A percentile compares a stretch with the other conserved stretches of the same genome.
Evolutionary conservation across 2,888 invertebrate species (phyloP).

Genomic region (Nomada ferruginata): DNA sequence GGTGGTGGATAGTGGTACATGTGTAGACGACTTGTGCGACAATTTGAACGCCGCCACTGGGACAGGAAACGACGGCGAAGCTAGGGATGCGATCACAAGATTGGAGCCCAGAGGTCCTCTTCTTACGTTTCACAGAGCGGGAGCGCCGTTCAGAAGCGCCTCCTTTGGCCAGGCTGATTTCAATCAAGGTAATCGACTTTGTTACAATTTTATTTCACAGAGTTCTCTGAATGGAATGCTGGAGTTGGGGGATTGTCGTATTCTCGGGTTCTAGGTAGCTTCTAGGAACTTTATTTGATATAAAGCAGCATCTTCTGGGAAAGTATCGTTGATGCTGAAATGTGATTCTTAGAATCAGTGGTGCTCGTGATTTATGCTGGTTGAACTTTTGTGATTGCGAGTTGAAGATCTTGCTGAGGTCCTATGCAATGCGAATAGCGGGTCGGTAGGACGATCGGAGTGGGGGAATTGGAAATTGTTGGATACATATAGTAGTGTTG

Average conservation of each 20-base stretch:
- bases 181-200: constrained; percentile 77
- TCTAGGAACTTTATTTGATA: not conserved
- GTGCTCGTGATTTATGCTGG: too few species aligned
- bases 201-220: not conserved
- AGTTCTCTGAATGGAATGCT: not conserved
- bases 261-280: not conserved
- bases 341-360: not conserved
- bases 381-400: too few species aligned
- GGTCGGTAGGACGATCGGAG: too few species aligned
- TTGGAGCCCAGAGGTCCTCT: constrained; percentile 78
- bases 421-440: too few species aligned
- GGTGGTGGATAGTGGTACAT: constrained; percentile 75
- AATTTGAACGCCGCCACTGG: constrained; percentile 56
- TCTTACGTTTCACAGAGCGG: constrained; percentile 75
- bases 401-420: too few species aligned
- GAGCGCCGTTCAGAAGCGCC: constrained; percentile 90
- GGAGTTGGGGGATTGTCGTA: not conserved
- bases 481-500: not conserved
- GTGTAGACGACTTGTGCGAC: constrained; percentile 70
- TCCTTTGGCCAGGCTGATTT: constrained; percentile 95
- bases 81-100: constrained; percentile 78
- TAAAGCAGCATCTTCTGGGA: not conserved
- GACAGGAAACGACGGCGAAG: constrained; percentile 74
- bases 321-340: not conserved
- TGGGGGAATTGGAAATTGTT: not conserved